Percentiles rank a stretch among this genome's conserved stretches.
Evolutionary conservation across 1,140 invertebrate species (phyloP).

Genomic region (Megalonaias nervosa): DNA sequence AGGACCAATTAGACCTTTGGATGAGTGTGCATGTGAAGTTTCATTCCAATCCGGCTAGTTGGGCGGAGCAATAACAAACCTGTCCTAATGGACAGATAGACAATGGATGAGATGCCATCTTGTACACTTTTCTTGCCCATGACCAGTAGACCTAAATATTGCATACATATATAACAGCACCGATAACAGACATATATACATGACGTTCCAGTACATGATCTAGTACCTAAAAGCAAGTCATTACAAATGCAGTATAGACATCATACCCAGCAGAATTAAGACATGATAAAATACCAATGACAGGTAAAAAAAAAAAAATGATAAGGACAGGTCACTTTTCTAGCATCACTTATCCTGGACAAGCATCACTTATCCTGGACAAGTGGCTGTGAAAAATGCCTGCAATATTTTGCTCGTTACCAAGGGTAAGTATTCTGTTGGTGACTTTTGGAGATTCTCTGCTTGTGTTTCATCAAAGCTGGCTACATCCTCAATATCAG

Average conservation of each 20-base stretch:
- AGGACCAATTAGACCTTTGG: too few species aligned
- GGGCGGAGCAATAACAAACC: too few species aligned
- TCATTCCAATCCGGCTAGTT: too few species aligned
- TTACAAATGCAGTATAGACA: not conserved
- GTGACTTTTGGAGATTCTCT: slow-evolving; percentile 93
- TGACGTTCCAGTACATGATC: too few species aligned
- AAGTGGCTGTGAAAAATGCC: not conserved
- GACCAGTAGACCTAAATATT: too few species aligned
- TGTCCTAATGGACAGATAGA: too few species aligned
- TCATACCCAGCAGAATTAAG: not conserved
- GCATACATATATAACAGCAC: too few species aligned
- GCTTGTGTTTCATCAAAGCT: slow-evolving; percentile 96
- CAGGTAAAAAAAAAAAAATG: not conserved
- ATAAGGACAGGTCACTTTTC: not conserved
- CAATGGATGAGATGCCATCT: too few species aligned
- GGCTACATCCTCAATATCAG: slow-evolving; percentile 94
- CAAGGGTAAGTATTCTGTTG: slow-evolving; percentile 92
- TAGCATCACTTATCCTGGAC: not conserved
- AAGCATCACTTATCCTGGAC: not conserved
- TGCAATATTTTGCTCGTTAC: slow-evolving; percentile 67
- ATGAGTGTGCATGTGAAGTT: too few species aligned
- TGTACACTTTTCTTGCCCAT: too few species aligned
- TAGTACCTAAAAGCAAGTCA: not conserved
- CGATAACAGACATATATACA: too few species aligned
- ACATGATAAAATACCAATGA: not conserved